Percentiles rank a stretch among this genome's conserved stretches.
Conservation (phyloP, 2,113 vertebrate species). For the Corydoras maculifer region DNA sequence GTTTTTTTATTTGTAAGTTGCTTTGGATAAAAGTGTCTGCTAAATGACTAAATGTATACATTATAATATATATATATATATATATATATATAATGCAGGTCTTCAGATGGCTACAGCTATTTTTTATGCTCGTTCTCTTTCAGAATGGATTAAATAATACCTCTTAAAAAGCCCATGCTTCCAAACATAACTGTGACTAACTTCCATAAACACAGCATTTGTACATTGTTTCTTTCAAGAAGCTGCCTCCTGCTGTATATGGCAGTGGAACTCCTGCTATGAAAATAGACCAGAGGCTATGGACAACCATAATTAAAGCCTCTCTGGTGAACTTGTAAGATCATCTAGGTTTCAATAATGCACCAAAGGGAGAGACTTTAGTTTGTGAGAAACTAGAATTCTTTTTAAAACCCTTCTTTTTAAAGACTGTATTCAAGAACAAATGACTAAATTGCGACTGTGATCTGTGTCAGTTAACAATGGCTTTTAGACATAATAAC, state of each 20-base stretch:
- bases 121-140: no score
- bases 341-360: background rate
- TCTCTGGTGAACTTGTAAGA: constrained; percentile 4
- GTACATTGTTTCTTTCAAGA: constrained; percentile 33
- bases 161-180: background rate
- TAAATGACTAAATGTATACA: no score
- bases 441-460: background rate
- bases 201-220: constrained; percentile 23
- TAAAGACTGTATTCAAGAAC: background rate
- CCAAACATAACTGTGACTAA: constrained; percentile 11
- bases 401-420: no score
- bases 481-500: background rate
- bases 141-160: no score
- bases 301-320: constrained; percentile 22
- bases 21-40: no score
- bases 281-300: constrained; percentile 31
- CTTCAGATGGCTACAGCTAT: no score
- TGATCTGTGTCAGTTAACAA: background rate
- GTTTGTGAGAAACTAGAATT: constrained; percentile 12
- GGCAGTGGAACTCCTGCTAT: constrained; percentile 18
- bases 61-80: no score
- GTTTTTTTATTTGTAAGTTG: no score
- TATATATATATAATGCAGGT: no score
- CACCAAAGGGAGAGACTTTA: constrained; percentile 7
- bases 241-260: constrained; percentile 35